These are phyloP conservation scores for Lepidocyrtoides sp. DNA, from an alignment of 2,888 invertebrate genomes.

Conservation along the genomic window DNA sequence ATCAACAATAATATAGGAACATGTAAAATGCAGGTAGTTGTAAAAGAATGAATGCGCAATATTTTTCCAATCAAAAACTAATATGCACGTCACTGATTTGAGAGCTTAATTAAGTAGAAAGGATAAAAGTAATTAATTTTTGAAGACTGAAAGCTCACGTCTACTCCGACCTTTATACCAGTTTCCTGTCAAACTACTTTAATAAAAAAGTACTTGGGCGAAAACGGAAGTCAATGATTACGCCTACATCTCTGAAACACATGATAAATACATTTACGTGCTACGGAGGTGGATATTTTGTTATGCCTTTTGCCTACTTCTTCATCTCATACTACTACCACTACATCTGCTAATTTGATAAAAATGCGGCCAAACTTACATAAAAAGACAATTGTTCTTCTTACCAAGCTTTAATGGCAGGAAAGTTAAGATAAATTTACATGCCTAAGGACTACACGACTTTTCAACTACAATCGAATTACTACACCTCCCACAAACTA, in stretches of 20 bases:
- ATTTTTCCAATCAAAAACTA: constrained; percentile 5
- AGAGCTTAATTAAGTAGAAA: constrained; percentile 33
- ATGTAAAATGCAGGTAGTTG: background rate
- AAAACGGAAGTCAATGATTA: constrained; percentile 57
- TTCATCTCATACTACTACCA: too few species aligned
- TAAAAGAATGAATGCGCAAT: background rate
- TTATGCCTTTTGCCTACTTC: background rate
- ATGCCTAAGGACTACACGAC: background rate
- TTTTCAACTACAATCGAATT: constrained; percentile 22
- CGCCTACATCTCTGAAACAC: constrained; percentile 21
- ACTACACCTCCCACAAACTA: background rate
- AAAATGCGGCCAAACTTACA: constrained; percentile 52
- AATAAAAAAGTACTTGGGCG: background rate
- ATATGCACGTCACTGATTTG: background rate
- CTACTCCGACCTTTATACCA: constrained; percentile 38
- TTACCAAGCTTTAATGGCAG: background rate
- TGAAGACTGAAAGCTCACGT: constrained; percentile 51
- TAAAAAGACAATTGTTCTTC: constrained; percentile 22
- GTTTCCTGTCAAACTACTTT: constrained; percentile 65
- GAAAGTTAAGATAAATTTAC: background rate
- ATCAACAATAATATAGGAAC: background rate
- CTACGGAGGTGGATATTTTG: background rate
- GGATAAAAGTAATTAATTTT: constrained; percentile 65
- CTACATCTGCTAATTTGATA: constrained; percentile 5
- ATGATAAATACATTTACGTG: background rate